Conservation (phyloP, 1,140 invertebrate species). For the Drosophila nasuta region DNA sequence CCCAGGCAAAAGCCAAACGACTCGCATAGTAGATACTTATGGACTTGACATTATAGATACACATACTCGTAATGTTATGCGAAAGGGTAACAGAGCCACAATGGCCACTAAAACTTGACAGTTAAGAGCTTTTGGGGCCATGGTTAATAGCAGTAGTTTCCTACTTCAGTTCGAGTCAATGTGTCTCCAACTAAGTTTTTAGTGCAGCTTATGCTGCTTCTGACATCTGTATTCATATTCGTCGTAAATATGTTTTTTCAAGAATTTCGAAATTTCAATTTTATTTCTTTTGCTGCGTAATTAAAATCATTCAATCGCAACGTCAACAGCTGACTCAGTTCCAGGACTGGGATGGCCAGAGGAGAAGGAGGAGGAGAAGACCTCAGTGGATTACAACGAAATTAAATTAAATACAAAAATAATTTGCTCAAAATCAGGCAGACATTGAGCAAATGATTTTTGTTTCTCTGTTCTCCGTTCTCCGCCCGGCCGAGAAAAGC, state of each 20-base stretch:
- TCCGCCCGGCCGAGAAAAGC: slow-evolving; percentile 48
- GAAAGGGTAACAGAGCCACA: slow-evolving; percentile 70
- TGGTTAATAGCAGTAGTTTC: slow-evolving; percentile 52
- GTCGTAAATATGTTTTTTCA: neutral
- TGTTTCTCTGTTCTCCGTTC: slow-evolving; percentile 37
- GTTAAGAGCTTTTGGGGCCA: slow-evolving; percentile 61
- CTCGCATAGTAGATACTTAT: slow-evolving; percentile 50
- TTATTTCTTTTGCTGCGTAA: neutral
- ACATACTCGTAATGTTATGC: slow-evolving; percentile 61
- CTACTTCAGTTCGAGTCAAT: slow-evolving; percentile 33
- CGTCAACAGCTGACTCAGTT: slow-evolving; percentile 6
- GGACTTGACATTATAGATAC: slow-evolving; percentile 39
- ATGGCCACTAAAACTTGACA: slow-evolving; percentile 71
- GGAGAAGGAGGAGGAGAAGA: too few relatives aligned
- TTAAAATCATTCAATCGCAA: neutral
- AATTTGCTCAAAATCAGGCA: slow-evolving; percentile 71
- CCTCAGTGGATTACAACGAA: slow-evolving; percentile 45
- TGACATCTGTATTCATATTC: neutral
- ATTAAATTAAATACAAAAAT: slow-evolving; percentile 81
- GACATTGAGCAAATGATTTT: slow-evolving; percentile 56
- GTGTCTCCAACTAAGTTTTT: slow-evolving; percentile 53
- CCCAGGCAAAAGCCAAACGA: slow-evolving; percentile 25
- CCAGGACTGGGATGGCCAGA: neutral
- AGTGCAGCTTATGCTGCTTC: slow-evolving; percentile 33
- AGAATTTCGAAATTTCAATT: neutral